These are phyloP conservation scores for Parascotia fuliginaria DNA, from an alignment of 2,888 invertebrate genomes.

Conservation along the genomic window DNA sequence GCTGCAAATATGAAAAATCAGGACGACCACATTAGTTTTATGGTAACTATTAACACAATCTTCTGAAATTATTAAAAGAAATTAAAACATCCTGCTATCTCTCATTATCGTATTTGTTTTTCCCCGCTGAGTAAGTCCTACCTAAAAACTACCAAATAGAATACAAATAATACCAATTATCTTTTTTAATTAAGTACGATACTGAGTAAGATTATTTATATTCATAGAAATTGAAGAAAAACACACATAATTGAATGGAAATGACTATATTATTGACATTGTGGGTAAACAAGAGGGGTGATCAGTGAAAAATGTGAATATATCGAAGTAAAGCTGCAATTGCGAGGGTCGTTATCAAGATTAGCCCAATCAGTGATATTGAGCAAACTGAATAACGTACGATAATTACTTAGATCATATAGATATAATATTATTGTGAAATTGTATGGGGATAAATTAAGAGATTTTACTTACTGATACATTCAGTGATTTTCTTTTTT, in stretches of 20 bases:
- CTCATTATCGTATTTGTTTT: no score
- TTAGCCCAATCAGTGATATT: constrained; percentile 76
- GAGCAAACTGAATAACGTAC: constrained; percentile 49
- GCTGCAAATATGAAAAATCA: no score
- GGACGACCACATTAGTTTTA: no score
- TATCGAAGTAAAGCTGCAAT: constrained; percentile 48
- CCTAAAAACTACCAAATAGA: no score
- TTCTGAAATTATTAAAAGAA: no score
- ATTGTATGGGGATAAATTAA: not conserved
- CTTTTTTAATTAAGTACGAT: no score
- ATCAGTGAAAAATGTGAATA: constrained; percentile 62
- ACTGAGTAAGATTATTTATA: not conserved
- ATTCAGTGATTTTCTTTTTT: no score
- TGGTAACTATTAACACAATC: no score
- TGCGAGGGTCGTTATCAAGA: constrained; percentile 72
- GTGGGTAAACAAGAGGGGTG: constrained; percentile 60
- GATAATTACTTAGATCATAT: constrained; percentile 42
- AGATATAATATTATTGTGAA: constrained; percentile 14
- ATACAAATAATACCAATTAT: no score
- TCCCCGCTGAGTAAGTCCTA: no score
- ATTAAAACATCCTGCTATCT: no score
- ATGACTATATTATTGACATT: constrained; percentile 34
- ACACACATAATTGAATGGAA: constrained; percentile 35
- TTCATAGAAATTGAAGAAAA: constrained; percentile 18
- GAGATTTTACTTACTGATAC: not conserved